Base-by-base conservation (phyloP, 2,797 vertebrate genomes). In the Lates japonicus region DNA sequence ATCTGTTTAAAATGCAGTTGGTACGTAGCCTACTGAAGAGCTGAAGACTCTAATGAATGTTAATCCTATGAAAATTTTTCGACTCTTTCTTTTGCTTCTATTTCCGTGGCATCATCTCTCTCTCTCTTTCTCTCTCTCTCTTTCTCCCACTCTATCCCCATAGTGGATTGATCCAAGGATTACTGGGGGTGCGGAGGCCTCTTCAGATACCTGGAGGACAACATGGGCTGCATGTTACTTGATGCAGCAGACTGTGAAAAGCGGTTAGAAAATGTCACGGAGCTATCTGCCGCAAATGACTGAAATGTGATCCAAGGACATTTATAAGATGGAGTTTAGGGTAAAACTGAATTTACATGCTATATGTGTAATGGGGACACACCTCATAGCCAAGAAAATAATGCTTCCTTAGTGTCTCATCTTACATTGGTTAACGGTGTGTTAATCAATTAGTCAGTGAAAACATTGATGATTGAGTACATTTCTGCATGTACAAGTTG, bases 1-100 rank as follows among this genome's bases (percentile, higher is more conserved):
- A 90, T 86, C 85, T 83, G 74, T 92, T 94, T 92, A 88, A 92
- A 91, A 93, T 93, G 83, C 91, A 86, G 62, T 61, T 51, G 64
- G 70, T 87, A 76, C 83, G 44, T 70, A 69, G 74, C 59, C 69
- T 63, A 46, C 61, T 61, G 62, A 79, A 79, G 84, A 90, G 86
- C 84, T 59, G 74, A 73, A 81, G 74, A 84, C 80, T 29, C 25
- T 93, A 95, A 93, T 92, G 87, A 93, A 92, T 92, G 88, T 86
- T 95, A 94, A 95, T 93, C 91, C 85, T 81, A 72, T 78, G 61
- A 86, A 90, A 83, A 52, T 68, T 54, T 81, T 64, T 78, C 19
- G 2, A 49, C 58, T 81, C 25, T 57, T 62, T 70, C 52, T 81
- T 61, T 80, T 82, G 58, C 76, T 64, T 88, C 67, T 64, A 58